Conservation (phyloP, 2,888 invertebrate genomes). For the Drosophila tanythrix region DNA sequence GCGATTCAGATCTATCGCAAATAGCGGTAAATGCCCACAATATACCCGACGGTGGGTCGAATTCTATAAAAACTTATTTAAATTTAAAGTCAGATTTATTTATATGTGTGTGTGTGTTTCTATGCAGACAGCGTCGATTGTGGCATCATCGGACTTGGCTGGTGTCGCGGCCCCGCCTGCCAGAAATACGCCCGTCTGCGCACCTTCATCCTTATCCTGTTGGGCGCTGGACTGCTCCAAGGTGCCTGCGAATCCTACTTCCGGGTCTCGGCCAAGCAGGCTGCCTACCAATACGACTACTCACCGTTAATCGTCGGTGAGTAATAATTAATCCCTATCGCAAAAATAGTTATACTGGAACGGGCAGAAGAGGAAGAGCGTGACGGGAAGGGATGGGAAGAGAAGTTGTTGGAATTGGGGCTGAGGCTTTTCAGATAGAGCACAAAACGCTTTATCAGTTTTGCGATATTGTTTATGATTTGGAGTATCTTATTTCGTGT, state of each 20-base stretch:
- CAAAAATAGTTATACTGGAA: constrained; percentile 22
- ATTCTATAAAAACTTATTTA: neutral
- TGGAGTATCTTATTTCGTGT: constrained; percentile 22
- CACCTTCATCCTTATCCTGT: constrained; percentile 85
- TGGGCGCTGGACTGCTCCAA: constrained; percentile 84
- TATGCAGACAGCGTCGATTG: constrained; percentile 85
- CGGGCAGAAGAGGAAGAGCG: neutral
- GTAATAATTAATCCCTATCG: constrained; percentile 62
- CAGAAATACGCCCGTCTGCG: constrained; percentile 85
- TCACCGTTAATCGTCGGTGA: constrained; percentile 85
- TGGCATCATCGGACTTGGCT: constrained; percentile 85
- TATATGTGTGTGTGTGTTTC: neutral
- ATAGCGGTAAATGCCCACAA: constrained; percentile 78
- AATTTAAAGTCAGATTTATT: neutral
- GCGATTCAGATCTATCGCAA: constrained; percentile 76
- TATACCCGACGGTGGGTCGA: constrained; percentile 75
- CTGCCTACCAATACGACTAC: constrained; percentile 85
- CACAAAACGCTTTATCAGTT: constrained; percentile 60
- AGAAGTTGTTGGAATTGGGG: constrained; percentile 55
- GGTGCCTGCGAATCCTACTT: constrained; percentile 86
- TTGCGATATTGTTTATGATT: constrained; percentile 76
- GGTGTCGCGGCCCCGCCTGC: constrained; percentile 84
- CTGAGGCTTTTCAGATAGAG: constrained; percentile 51
- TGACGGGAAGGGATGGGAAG: neutral
- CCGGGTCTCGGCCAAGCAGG: constrained; percentile 86